Evolutionary conservation across 1,140 invertebrate species (phyloP).

Genomic region (Habropoda laboriosa): DNA sequence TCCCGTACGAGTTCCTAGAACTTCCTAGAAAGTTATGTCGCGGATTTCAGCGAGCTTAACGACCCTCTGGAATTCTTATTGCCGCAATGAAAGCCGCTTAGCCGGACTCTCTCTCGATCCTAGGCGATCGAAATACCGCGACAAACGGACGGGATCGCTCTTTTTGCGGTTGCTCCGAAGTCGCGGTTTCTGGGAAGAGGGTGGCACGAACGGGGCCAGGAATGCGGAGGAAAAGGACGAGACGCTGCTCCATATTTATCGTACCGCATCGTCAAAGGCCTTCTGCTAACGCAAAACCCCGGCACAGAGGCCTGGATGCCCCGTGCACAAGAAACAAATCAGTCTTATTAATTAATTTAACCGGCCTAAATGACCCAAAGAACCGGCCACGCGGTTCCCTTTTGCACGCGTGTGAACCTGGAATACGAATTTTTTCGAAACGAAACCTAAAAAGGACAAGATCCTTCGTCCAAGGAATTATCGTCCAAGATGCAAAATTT

Average conservation of each 20-base stretch:
- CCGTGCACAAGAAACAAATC: slow-evolving; percentile 40
- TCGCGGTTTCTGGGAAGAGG: slow-evolving; percentile 78
- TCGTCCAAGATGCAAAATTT: no score
- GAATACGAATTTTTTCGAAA: neutral
- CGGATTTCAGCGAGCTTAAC: slow-evolving; percentile 48
- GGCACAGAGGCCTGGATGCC: neutral
- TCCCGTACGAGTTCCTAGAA: slow-evolving; percentile 36
- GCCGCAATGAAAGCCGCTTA: slow-evolving; percentile 45
- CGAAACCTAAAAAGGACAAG: neutral
- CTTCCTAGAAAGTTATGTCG: slow-evolving; percentile 44
- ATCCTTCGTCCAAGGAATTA: no score
- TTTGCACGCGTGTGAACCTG: slow-evolving; percentile 20
- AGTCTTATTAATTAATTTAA: slow-evolving; percentile 68
- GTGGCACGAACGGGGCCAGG: slow-evolving; percentile 28
- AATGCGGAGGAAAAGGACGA: slow-evolving; percentile 55
- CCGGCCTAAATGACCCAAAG: slow-evolving; percentile 35
- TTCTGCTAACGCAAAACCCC: slow-evolving; percentile 47
- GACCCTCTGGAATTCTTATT: slow-evolving; percentile 51
- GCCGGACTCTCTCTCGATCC: slow-evolving; percentile 16
- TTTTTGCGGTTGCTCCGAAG: slow-evolving; percentile 74
- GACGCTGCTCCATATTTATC: slow-evolving; percentile 73
- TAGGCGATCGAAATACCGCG: slow-evolving; percentile 55
- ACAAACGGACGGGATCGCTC: slow-evolving; percentile 34
- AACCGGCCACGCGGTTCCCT: slow-evolving; percentile 10
- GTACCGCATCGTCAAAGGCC: slow-evolving; percentile 62